Percentiles rank a stretch among this genome's conserved stretches.
Conservation (phyloP, 2,888 invertebrate species). For the Mimachlamys varia region DNA sequence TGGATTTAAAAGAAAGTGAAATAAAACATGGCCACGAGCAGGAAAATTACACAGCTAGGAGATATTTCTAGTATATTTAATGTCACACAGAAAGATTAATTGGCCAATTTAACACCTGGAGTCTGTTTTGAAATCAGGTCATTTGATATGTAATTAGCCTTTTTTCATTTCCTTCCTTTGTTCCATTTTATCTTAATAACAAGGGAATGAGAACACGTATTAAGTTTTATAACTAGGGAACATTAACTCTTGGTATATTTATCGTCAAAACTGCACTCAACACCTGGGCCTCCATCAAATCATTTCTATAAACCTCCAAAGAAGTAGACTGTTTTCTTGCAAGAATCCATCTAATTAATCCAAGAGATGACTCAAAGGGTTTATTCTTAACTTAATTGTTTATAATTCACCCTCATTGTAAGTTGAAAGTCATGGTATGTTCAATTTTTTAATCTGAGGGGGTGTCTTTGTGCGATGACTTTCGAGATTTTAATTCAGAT, state of each 20-base stretch:
- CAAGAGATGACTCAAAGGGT: neutral
- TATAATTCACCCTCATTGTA: neutral
- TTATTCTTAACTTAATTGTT: neutral
- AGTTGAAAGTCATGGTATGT: neutral
- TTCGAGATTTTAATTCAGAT: too few relatives aligned
- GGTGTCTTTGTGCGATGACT: too few relatives aligned
- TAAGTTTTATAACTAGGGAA: too few relatives aligned
- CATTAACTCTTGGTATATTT: neutral
- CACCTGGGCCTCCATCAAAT: neutral
- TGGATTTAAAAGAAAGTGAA: neutral
- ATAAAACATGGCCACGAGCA: neutral
- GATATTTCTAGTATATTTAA: too few relatives aligned
- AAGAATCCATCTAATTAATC: neutral
- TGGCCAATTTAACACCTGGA: too few relatives aligned
- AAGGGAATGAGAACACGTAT: too few relatives aligned
- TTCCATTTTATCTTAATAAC: neutral
- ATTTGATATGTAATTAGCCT: too few relatives aligned
- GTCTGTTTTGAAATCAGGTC: too few relatives aligned
- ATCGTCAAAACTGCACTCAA: neutral
- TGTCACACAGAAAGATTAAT: too few relatives aligned
- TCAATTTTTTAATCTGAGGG: too few relatives aligned
- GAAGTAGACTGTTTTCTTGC: too few relatives aligned
- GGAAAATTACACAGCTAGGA: neutral
- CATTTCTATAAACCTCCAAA: too few relatives aligned
- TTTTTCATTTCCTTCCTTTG: neutral